These are phyloP conservation scores for Ramphastos sulfuratus DNA, from an alignment of 2,113 vertebrate genomes.

Conservation along the genomic window DNA sequence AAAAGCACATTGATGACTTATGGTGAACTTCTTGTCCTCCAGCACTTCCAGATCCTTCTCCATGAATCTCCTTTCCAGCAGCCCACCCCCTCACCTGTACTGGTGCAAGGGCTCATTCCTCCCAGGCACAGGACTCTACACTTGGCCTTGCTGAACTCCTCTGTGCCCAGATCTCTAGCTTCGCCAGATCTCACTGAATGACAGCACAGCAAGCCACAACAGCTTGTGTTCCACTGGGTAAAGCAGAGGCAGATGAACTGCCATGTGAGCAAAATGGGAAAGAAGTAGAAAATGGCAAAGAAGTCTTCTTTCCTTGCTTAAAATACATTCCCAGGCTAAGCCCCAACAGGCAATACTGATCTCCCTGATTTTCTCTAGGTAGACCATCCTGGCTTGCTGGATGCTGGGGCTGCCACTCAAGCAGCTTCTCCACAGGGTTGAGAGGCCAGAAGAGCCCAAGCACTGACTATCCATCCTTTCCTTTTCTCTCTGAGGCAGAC, in stretches of 20 bases:
- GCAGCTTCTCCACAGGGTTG: background rate
- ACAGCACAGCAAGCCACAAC: background rate
- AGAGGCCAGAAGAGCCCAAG: constrained; percentile 1
- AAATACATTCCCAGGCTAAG: background rate
- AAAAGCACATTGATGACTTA: too few species aligned
- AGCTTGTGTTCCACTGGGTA: background rate
- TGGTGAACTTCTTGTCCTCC: too few species aligned
- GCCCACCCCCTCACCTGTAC: too few species aligned
- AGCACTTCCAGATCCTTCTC: too few species aligned
- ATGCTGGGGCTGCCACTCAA: background rate
- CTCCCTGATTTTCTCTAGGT: background rate
- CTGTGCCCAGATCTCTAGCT: too few species aligned
- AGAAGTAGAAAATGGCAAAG: background rate
- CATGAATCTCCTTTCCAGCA: too few species aligned
- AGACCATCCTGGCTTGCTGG: background rate
- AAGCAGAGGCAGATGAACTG: background rate
- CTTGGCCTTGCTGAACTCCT: too few species aligned
- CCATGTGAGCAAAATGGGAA: rapidly evolving
- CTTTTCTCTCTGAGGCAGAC: constrained; percentile 7
- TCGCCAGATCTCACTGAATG: too few species aligned
- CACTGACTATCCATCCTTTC: constrained; percentile 11
- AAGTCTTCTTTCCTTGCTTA: background rate
- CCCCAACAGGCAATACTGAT: background rate
- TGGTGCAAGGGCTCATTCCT: too few species aligned
- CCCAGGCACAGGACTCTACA: too few species aligned